Evolutionary conservation across 2,797 vertebrate genomes (phyloP), one percentile per base, ranked within the genome.

Genomic region (Myripristis jacobus): DNA sequence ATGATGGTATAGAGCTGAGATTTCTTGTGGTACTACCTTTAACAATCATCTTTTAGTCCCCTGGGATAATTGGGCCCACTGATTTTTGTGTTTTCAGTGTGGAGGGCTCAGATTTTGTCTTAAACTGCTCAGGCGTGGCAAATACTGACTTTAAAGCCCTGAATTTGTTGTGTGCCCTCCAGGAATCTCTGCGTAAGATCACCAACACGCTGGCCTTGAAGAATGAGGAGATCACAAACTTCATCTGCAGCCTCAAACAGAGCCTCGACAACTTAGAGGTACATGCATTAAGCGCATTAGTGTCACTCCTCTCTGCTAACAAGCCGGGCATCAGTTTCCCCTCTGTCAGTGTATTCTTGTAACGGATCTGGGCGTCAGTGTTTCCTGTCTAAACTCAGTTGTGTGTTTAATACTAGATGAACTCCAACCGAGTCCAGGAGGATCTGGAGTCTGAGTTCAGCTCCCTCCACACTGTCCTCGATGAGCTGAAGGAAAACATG

Each of bases 141-240:
- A 57, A 62, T 7, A 27, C n/a, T 24, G n/a, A 55, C 31, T 36
- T 31, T 27, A 47, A 22, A 2, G 8, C 18, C 1, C 11, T 48
- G 0, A 1, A 6, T 36, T 19, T 41, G 16, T 44, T 60, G 10
- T 72, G 16, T 59, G 53, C 70, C 29, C 55, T 66, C 27, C 58
- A 98, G 97, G 96, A 97, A 38, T 94, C 95, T 1, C 90, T 98
- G 70, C 88, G 89, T 54, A 97, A 96, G 88, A 98, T 98, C 90
- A 95, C 95, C 83, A 96, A 95, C 51, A 97, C 96, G 0, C 77
- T 98, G 90, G 96, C 97, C 1, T 79, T 95, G 85, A 98, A 98
- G 89, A 98, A 98, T 12, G 97, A 98, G 68, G 97, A 98, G 91
- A 96, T 97, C 21, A 96, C 97, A 36, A 96, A 96, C 89, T 98